A percentile compares a stretch with the other conserved stretches of the same genome.
Conservation (phyloP, 2,888 invertebrate genomes). For the Lasioglossum vierecki region DNA sequence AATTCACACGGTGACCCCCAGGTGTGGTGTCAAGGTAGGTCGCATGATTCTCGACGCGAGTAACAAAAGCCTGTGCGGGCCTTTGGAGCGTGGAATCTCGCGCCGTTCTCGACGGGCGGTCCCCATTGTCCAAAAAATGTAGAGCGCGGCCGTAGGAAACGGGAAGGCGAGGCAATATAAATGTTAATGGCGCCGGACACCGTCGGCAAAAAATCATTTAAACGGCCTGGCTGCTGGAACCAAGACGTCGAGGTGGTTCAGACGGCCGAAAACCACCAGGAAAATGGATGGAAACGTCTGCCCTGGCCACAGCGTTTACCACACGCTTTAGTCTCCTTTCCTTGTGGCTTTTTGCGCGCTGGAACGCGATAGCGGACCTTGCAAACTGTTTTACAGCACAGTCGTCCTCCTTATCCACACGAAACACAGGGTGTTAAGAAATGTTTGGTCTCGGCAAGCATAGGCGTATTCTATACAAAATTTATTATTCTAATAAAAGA, state of each 20-base stretch:
- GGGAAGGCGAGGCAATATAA: slow-evolving; percentile 75
- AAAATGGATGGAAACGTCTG: slow-evolving; percentile 62
- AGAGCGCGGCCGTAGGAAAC: slow-evolving; percentile 60
- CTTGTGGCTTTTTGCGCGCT: not conserved
- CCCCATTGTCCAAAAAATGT: slow-evolving; percentile 72
- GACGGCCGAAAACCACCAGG: slow-evolving; percentile 38
- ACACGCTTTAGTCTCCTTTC: not conserved
- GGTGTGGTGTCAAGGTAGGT: slow-evolving; percentile 52
- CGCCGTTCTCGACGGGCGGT: slow-evolving; percentile 63
- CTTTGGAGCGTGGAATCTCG: slow-evolving; percentile 50
- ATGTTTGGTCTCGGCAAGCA: no score
- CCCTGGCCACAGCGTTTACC: slow-evolving; percentile 7
- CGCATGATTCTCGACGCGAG: slow-evolving; percentile 59
- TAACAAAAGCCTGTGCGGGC: slow-evolving; percentile 66
- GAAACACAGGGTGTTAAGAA: no score
- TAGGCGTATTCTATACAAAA: no score
- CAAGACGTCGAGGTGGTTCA: slow-evolving; percentile 45
- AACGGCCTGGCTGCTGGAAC: slow-evolving; percentile 32
- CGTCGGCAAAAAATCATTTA: slow-evolving; percentile 50
- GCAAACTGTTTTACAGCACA: not conserved
- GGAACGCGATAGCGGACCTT: not conserved
- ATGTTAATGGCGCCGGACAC: slow-evolving; percentile 75
- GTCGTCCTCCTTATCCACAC: not conserved
- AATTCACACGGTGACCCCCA: slow-evolving; percentile 68
- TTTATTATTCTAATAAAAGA: no score